Conservation (phyloP, 1,140 invertebrate species). For the Phthorimaea operculella region DNA sequence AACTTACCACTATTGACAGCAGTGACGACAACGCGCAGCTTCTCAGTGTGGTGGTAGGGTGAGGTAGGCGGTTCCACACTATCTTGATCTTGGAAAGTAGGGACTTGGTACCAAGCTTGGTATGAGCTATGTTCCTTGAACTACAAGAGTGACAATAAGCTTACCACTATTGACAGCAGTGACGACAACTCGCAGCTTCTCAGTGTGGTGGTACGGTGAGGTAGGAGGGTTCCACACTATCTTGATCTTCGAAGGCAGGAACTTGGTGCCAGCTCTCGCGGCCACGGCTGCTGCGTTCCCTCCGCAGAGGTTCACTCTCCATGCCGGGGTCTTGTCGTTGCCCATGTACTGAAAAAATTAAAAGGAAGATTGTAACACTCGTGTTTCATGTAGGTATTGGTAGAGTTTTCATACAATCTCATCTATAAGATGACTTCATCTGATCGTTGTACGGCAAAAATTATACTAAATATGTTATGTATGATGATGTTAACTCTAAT, state of each 20-base stretch:
- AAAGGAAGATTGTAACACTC: background rate
- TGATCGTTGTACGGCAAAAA: no score
- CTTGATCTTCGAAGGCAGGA: slow-evolving; percentile 48
- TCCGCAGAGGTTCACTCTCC: slow-evolving; percentile 48
- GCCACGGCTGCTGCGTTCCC: slow-evolving; percentile 50
- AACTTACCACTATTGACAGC: slow-evolving; percentile 58
- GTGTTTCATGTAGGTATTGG: background rate
- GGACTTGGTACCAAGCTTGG: slow-evolving; percentile 44
- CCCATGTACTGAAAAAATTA: slow-evolving; percentile 43
- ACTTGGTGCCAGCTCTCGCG: slow-evolving; percentile 41
- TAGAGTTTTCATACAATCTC: background rate
- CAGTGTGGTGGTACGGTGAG: slow-evolving; percentile 52
- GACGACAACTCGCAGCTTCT: slow-evolving; percentile 54
- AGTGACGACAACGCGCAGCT: slow-evolving; percentile 52
- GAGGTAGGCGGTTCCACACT: slow-evolving; percentile 52
- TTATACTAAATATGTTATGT: no score
- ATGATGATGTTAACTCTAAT: no score
- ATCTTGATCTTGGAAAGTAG: slow-evolving; percentile 50
- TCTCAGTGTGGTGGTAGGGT: slow-evolving; percentile 56
- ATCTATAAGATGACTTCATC: no score
- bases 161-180: slow-evolving; percentile 60
- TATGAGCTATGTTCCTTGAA: no score
- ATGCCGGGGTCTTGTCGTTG: slow-evolving; percentile 45
- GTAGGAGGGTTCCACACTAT: slow-evolving; percentile 58
- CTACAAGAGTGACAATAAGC: slow-evolving; percentile 9